phyloP scores from a whole-genome alignment of 2,888 invertebrate species.

The Anarsia innoxiella region DNA sequence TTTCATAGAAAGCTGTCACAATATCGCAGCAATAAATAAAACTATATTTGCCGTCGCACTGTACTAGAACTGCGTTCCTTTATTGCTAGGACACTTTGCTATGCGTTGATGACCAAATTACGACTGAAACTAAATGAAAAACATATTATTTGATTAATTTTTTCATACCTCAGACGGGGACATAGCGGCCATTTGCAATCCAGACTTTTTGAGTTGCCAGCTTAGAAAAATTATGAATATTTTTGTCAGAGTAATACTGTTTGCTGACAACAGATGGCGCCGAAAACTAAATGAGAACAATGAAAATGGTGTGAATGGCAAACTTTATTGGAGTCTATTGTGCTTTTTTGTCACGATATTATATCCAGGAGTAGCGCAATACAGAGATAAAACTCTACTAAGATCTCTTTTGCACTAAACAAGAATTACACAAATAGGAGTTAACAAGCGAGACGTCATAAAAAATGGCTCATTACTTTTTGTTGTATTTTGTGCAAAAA shows the following conservation, averaged over 20 bases:
- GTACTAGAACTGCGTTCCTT: not conserved
- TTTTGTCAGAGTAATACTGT: too few relatives aligned
- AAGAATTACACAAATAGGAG: too few relatives aligned
- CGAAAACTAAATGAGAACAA: too few relatives aligned
- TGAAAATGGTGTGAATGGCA: too few relatives aligned
- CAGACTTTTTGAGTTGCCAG: constrained; percentile 56
- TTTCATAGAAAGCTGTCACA: constrained; percentile 32
- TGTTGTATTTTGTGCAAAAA: not conserved
- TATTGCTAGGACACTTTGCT: constrained; percentile 1
- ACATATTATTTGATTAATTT: constrained; percentile 39
- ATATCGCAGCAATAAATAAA: constrained; percentile 21
- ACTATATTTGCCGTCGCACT: constrained; percentile 6
- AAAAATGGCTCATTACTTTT: too few relatives aligned
- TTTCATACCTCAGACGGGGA: constrained; percentile 83
- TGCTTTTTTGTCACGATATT: too few relatives aligned
- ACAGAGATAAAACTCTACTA: too few relatives aligned
- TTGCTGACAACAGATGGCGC: too few relatives aligned
- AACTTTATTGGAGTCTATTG: too few relatives aligned
- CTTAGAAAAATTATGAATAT: constrained; percentile 16
- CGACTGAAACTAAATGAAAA: constrained; percentile 7
- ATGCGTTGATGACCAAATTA: constrained; percentile 4
- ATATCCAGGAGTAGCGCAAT: too few relatives aligned
- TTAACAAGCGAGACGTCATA: too few relatives aligned
- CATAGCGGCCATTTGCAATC: constrained; percentile 82
- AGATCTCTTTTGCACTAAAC: too few relatives aligned